These are phyloP conservation scores for Sarcophaga peregrina DNA, from an alignment of 1,140 invertebrate genomes.

Conservation along the genomic window DNA sequence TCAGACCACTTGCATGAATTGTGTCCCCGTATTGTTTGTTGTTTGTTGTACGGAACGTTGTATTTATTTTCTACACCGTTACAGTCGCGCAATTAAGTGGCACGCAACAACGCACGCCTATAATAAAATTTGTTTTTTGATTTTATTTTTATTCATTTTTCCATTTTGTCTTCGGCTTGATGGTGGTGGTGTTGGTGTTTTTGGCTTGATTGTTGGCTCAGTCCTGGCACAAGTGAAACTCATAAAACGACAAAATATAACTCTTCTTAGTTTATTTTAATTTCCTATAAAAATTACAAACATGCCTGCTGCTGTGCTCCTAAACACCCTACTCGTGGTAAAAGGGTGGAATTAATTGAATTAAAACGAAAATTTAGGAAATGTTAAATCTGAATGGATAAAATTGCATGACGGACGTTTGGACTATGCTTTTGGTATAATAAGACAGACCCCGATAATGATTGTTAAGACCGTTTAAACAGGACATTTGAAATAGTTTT, in stretches of 20 bases:
- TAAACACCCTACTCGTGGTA: too few species aligned
- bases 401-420: too few species aligned
- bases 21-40: neutral
- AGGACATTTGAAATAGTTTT: too few species aligned
- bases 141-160: slow-evolving; percentile 12
- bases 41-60: neutral
- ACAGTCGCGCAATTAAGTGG: slow-evolving; percentile 29
- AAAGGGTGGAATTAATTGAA: too few species aligned
- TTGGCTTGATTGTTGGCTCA: neutral
- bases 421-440: too few species aligned
- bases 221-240: neutral
- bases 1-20: too few species aligned
- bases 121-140: neutral
- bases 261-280: slow-evolving; percentile 1
- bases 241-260: neutral
- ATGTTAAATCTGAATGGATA: too few species aligned
- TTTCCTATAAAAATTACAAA: neutral
- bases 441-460: too few species aligned
- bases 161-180: neutral
- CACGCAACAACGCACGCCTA: slow-evolving; percentile 29
- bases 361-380: too few species aligned
- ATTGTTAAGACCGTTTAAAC: too few species aligned
- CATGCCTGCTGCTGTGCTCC: neutral
- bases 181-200: neutral
- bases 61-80: neutral